Percentiles rank a stretch among this genome's conserved stretches.
Conservation (phyloP, 2,888 invertebrate genomes). For the Strigamia transsilvanica region DNA sequence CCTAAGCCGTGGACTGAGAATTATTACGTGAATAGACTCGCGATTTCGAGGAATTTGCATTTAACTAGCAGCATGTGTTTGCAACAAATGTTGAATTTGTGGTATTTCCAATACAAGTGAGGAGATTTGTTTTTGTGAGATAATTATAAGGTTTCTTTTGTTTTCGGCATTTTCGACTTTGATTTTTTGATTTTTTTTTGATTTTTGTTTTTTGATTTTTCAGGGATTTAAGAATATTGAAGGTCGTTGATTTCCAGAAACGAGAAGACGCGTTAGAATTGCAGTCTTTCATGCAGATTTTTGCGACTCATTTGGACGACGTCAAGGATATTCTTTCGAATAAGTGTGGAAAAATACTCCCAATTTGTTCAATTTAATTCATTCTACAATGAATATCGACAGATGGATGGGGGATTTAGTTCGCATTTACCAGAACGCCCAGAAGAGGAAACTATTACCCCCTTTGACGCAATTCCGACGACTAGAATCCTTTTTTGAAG, state of each 20-base stretch:
- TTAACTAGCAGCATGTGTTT: constrained; percentile 85
- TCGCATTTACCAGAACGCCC: constrained; percentile 64
- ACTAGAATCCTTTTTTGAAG: constrained; percentile 82
- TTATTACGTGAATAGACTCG: constrained; percentile 66
- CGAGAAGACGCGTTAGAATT: constrained; percentile 75
- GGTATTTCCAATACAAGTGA: constrained; percentile 80
- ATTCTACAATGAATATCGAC: constrained; percentile 49
- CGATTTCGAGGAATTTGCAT: constrained; percentile 72
- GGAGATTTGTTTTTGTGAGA: constrained; percentile 58
- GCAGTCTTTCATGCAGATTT: constrained; percentile 70
- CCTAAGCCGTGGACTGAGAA: constrained; percentile 75
- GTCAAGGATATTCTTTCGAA: constrained; percentile 74
- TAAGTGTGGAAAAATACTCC: constrained; percentile 67
- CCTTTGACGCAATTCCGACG: constrained; percentile 72
- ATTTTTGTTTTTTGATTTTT: background rate
- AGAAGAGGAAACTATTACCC: constrained; percentile 69
- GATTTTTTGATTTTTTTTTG: background rate
- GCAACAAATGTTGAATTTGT: constrained; percentile 77
- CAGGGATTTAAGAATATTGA: constrained; percentile 72
- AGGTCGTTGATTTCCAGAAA: constrained; percentile 69
- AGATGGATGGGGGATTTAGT: constrained; percentile 65
- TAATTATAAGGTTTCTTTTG: too few species aligned
- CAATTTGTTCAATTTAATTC: too few species aligned
- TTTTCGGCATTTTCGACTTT: too few species aligned
- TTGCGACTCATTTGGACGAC: constrained; percentile 72